phyloP scores from a whole-genome alignment of 2,113 vertebrate species.

The Otis tarda region DNA sequence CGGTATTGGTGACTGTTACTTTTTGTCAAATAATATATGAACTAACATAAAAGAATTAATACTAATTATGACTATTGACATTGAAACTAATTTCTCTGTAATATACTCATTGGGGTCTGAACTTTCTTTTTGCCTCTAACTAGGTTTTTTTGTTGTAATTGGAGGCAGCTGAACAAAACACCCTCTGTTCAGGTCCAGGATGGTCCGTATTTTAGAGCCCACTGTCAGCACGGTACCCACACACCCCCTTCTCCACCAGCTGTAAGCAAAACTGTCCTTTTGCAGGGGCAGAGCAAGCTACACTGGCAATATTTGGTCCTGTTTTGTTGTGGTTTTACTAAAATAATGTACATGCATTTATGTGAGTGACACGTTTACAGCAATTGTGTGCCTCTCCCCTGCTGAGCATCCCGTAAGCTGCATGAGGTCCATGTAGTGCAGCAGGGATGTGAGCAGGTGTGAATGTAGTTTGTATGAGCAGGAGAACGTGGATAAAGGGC shows the following conservation, averaged over 20 bases:
- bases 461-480: not conserved
- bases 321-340: not conserved
- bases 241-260: rapidly evolving
- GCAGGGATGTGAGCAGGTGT: not conserved
- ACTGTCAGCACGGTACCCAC: not conserved
- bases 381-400: not conserved
- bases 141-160: not conserved
- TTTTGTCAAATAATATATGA: not conserved
- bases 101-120: not conserved
- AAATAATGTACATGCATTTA: not conserved
- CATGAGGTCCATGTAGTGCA: rapidly evolving
- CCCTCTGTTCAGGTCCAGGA: not conserved
- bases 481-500: not conserved
- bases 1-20: not conserved
- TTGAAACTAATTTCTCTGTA: not conserved
- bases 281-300: not conserved
- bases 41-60: not conserved
- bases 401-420: not conserved
- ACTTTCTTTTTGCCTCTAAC: not conserved
- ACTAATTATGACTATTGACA: not conserved
- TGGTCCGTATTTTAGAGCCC: not conserved
- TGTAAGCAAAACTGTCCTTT: not conserved
- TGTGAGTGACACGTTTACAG: not conserved
- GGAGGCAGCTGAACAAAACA: not conserved
- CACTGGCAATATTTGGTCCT: not conserved